Base-by-base conservation (phyloP, 2,113 vertebrate species). In the Dendrocopos noguchii region DNA sequence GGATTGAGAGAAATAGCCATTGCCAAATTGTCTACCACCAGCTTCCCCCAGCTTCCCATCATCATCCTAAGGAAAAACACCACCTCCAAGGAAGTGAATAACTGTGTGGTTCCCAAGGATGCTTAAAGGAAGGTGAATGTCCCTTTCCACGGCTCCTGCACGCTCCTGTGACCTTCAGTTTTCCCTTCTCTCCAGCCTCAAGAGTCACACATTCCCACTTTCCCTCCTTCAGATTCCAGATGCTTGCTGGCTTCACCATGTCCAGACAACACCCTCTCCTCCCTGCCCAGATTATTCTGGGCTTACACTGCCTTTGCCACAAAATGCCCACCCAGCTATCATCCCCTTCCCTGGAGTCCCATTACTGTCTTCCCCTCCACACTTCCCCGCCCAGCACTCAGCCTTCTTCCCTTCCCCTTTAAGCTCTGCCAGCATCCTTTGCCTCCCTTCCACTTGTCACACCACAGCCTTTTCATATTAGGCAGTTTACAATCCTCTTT, bases 291-390 rank as follows among this genome's bases (percentile, higher is more conserved):
- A 82, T 80, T 95, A 91, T 95, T 97, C 93, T 70, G 78, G 86
- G 91, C 85, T 84, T 36, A 47, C 3, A 0, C 50, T 80, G 80
- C 59, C 59, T 81, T 73, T 91, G 73, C 92, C 87, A 88, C 83
- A 80, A 71, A 87, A 85, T 6, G 8, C 84, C 92, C 91, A 92
- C 86, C 75, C 63, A 80, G 84, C 90, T 78, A 84, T 91, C 85
- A 76, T 80, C 15, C 28, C 56, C 67, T 80, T 73, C 67, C 93
- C 96, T 52, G 59, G 72, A 84, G 81, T 93, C 90, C 91, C 95
- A 96, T 82, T 96, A 97, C 92, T 96, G 95, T 92, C 78, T 79
- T 85, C 73, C 53, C 87, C 92, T 93, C 76, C 82, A 88, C 73
- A 93, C 90, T 75, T 94, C 86, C 65, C 77, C 60, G 88, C 81